Evolutionary conservation across 1,140 invertebrate species (phyloP), one percentile per base, ranked within the genome.

Genomic region (Apis laboriosa): DNA sequence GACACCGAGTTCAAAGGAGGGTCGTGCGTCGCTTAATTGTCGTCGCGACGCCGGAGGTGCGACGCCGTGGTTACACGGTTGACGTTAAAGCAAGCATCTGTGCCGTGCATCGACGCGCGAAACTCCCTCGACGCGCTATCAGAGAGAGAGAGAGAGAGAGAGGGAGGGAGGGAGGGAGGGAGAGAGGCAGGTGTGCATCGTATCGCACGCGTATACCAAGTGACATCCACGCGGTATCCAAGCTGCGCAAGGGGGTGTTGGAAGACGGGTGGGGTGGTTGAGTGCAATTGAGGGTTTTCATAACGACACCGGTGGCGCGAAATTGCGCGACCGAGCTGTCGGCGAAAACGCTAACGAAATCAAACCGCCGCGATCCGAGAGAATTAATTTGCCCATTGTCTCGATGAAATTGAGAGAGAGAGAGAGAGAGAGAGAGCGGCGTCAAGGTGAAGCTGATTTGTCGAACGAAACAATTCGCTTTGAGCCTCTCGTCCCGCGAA

Each of bases 1-100:
- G 86, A 88, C 87, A 81, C 84, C 74, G 64, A 55, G 72, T 78
- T 77, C 86, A 88, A 88, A 88, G 87, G 77, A 75, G 66, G 66
- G 51, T 28, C 56, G 43, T 71, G 77, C 72, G 63, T 55, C 28
- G 75, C 75, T 88, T 88, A 88, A 88, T 88, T 87, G 86, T 87
- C 86, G 80, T 66, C 58, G 78, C 61, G 83, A 79, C 75, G 75
- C 72, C 56, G 28, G 60, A 75, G 75, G 64, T 34, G 78, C 28
- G 63, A 74, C 73, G 82, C 66, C 75, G 61, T 58, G 60, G 81
- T 49, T 75, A 80, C 68, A 79, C 70, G 61, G 21, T 9, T 60
- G 70, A 53, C 75, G 83, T 88, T 74, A 82, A 74, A 87, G 84
- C 77, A 75, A 15, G 70, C 78, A 82, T 66, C 74, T 78, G 81